Base-by-base conservation (phyloP, 1,140 invertebrate genomes). In the Drosophila burlai region DNA sequence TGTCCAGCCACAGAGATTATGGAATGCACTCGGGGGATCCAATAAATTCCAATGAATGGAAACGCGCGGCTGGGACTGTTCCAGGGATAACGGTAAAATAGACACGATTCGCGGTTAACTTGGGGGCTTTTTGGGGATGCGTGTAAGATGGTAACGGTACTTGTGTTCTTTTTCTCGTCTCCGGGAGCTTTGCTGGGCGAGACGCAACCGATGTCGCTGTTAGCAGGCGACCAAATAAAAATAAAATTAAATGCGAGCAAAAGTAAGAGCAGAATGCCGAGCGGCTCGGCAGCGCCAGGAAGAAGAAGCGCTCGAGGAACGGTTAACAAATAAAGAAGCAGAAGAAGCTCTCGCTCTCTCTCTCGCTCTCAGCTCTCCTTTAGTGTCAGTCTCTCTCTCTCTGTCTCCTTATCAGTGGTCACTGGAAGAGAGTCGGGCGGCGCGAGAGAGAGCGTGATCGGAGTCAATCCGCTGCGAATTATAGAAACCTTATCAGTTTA, bases 221-320 rank as follows among this genome's bases (percentile, higher is more conserved):
- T 57, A 71, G 55, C 69, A 75, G 69, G 81, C 80, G 78, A 63
- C 61, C 73, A 69, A 89, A 84, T 87, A 75, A 89, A 69, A 89
- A 84, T 87, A 75, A 89, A 83, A 75, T 63, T 60, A 64, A 72
- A 57, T 50, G 75, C 65, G 74, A 57, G 45, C 63, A 66, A 42
- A 55, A 43, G 71, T 65, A 64, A 58, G 62, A 76, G 71, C 55
- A 78, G 45, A 60, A 61, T 47, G 69, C 42, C 43, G 66, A 72
- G 50, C 63, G 52, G 21, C 11, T 18, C 18, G 71, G 29, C 26
- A 4, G 16, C 26, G 47, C 47, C 0, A 55, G 59, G 47, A 54
- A 57, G 40, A 45, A 45, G 63, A 36, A 46, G 40, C 59, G 15
- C 34, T 38, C 18, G 24, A 72, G 62, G 36, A 69, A 52, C 46